Percentiles rank a stretch among this genome's conserved stretches.
Conservation (phyloP, 2,888 invertebrate genomes). For the Oxystoma pomonae region DNA sequence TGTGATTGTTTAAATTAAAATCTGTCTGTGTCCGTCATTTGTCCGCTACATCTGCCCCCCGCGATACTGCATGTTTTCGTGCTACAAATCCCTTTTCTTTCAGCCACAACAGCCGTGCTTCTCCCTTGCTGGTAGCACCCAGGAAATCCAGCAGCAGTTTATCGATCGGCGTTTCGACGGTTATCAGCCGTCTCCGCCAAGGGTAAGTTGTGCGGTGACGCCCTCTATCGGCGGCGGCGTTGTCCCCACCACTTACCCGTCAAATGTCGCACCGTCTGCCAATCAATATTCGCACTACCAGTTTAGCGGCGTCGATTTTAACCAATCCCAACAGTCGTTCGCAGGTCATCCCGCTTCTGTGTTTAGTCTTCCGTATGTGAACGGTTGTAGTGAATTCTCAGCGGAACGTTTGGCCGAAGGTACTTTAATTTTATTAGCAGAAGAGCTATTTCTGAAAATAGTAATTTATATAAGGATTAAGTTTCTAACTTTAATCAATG, state of each 20-base stretch:
- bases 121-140: constrained; percentile 25
- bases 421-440: background rate
- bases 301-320: background rate
- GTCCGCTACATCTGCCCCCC: no score
- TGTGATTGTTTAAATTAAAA: no score
- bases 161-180: background rate
- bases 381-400: background rate
- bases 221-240: background rate
- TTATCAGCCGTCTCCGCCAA: background rate
- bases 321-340: background rate
- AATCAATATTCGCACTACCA: background rate
- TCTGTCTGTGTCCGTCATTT: no score
- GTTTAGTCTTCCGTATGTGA: background rate
- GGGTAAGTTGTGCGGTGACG: background rate
- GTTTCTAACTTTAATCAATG: no score
- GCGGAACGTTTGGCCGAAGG: background rate
- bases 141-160: background rate
- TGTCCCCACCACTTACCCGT: background rate
- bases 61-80: no score
- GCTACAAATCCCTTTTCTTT: no score
- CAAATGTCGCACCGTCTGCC: background rate
- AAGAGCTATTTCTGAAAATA: no score
- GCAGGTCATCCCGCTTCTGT: background rate
- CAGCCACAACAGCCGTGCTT: background rate
- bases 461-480: no score